Evolutionary conservation across 1,140 invertebrate genomes (phyloP).

Genomic region (Drosophila triauraria): DNA sequence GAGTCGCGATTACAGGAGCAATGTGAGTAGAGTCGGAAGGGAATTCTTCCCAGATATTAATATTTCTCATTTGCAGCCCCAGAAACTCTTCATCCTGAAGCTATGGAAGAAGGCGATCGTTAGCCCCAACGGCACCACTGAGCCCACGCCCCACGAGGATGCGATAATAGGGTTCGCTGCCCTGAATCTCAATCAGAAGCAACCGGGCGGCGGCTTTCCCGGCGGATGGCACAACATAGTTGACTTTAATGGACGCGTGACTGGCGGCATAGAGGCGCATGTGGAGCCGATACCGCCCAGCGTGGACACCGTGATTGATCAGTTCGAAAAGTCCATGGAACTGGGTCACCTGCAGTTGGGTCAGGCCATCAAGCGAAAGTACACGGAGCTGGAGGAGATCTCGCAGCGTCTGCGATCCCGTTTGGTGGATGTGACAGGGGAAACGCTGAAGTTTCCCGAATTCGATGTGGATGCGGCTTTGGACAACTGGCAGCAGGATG

Average conservation of each 20-base stretch:
- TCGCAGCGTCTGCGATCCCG: slow-evolving; percentile 87
- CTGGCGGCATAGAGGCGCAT: slow-evolving; percentile 87
- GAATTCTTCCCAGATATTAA: no score
- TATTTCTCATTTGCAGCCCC: slow-evolving; percentile 82
- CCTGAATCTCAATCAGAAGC: slow-evolving; percentile 86
- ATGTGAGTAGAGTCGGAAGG: slow-evolving; percentile 82
- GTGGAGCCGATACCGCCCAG: slow-evolving; percentile 45
- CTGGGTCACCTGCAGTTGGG: slow-evolving; percentile 78
- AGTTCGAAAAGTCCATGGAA: slow-evolving; percentile 69
- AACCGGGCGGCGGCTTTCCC: slow-evolving; percentile 86
- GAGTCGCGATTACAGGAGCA: slow-evolving; percentile 86
- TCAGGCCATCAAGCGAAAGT: slow-evolving; percentile 87
- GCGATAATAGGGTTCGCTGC: slow-evolving; percentile 87
- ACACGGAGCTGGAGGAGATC: slow-evolving; percentile 88
- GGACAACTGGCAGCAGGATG: slow-evolving; percentile 73
- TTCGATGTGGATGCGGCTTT: slow-evolving; percentile 59
- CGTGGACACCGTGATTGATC: slow-evolving; percentile 67
- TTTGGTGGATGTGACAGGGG: slow-evolving; percentile 87
- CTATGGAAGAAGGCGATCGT: slow-evolving; percentile 86
- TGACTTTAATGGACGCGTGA: slow-evolving; percentile 87
- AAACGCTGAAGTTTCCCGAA: slow-evolving; percentile 83
- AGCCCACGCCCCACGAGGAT: slow-evolving; percentile 86
- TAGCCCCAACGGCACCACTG: slow-evolving; percentile 42
- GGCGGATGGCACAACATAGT: slow-evolving; percentile 88
- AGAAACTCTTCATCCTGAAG: slow-evolving; percentile 87